phyloP scores from a whole-genome alignment of 2,888 invertebrate genomes.

The Bombyx huttoni region DNA sequence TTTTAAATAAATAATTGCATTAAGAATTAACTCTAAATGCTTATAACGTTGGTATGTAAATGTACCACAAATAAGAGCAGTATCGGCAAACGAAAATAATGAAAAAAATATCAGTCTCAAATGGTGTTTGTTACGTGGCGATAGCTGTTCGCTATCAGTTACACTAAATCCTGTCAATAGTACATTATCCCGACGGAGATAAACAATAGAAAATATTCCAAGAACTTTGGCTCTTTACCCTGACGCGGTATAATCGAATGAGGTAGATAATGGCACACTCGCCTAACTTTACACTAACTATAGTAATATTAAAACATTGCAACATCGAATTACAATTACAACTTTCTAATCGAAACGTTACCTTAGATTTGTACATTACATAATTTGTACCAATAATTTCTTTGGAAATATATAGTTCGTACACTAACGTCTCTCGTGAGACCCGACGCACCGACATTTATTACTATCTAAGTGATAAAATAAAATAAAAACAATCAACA shows the following conservation, averaged over 20 bases:
- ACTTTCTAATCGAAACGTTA: constrained; percentile 40
- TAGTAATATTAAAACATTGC: constrained; percentile 56
- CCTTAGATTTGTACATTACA: constrained; percentile 65
- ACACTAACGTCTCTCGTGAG: constrained; percentile 30
- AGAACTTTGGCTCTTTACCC: constrained; percentile 65
- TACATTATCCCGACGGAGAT: constrained; percentile 36
- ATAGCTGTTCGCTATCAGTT: constrained; percentile 18
- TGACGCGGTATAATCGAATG: constrained; percentile 44
- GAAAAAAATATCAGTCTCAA: constrained; percentile 52
- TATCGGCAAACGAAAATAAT: constrained; percentile 12
- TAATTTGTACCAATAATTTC: constrained; percentile 70
- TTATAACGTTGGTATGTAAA: not conserved
- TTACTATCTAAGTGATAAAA: constrained; percentile 37
- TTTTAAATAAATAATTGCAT: not conserved
- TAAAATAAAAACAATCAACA: constrained; percentile 72
- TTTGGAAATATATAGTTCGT: constrained; percentile 62
- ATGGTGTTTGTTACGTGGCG: constrained; percentile 22
- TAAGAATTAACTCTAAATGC: not conserved
- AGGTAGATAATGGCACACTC: constrained; percentile 64
- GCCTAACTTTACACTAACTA: constrained; percentile 55
- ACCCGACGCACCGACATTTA: constrained; percentile 48
- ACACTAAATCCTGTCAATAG: constrained; percentile 19
- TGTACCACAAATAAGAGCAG: not conserved
- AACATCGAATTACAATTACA: constrained; percentile 52
- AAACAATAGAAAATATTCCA: constrained; percentile 51